Evolutionary conservation across 2,888 invertebrate species (phyloP).

Genomic region (Oscheius myriophilus): DNA sequence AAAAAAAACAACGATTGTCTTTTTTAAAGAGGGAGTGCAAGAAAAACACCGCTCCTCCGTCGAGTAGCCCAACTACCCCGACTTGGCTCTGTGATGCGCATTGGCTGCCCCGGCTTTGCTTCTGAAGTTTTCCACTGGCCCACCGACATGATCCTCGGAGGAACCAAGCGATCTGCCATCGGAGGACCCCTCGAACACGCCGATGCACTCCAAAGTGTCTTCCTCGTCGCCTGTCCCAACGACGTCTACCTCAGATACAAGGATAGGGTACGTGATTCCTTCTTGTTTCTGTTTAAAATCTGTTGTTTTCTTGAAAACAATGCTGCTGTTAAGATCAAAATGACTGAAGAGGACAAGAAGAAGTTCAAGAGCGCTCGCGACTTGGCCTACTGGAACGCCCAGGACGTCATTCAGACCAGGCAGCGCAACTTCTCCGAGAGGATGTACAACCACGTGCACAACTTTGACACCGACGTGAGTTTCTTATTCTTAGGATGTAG

Average conservation of each 20-base stretch:
- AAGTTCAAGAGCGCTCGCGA: conserved; percentile 30
- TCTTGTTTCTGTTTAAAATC: background rate
- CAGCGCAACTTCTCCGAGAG: conserved; percentile 81
- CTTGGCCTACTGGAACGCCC: conserved; percentile 88
- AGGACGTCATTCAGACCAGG: conserved; percentile 82
- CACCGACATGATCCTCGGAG: conserved; percentile 49
- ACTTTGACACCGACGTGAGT: conserved; percentile 79
- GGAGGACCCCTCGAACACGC: conserved; percentile 34
- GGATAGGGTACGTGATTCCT: conserved; percentile 36
- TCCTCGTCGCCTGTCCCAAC: conserved; percentile 77
- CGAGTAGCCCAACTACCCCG: no score
- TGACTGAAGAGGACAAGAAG: conserved; percentile 21
- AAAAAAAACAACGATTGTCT: no score
- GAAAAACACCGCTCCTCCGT: no score
- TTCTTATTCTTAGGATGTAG: no score
- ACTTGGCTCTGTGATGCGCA: conserved; percentile 77
- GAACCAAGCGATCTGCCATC: background rate
- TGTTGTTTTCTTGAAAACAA: no score
- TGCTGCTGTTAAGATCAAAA: conserved; percentile 27
- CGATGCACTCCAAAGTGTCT: conserved; percentile 91
- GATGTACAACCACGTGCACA: conserved; percentile 62
- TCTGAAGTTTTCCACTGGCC: conserved; percentile 79
- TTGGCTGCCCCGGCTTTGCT: conserved; percentile 96
- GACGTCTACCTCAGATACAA: conserved; percentile 68
- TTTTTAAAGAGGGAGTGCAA: no score